Conservation (phyloP, 37 sponge, comb jelly and placozoan genomes). For the Theonella swinhoei region DNA sequence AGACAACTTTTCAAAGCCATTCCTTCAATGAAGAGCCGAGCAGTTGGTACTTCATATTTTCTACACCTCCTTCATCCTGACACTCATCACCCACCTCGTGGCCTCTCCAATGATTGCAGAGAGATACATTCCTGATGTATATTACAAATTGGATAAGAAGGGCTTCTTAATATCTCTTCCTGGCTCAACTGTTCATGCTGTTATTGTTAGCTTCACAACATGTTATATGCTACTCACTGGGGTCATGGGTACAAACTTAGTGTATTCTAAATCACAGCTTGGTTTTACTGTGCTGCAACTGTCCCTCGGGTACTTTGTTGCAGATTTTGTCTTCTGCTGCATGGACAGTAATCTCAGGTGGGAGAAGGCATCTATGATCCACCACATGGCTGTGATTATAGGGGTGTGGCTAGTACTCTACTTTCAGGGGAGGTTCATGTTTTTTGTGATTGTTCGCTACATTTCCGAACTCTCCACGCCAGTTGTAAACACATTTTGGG, state of each 20-base stretch:
- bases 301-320: conserved; percentile 68
- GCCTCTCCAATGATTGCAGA: conserved; percentile 29
- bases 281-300: conserved; percentile 45
- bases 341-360: conserved; percentile 43
- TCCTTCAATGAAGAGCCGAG: too few species aligned
- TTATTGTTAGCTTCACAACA: not conserved
- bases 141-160: not conserved
- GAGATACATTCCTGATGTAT: not conserved
- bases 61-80: conserved; percentile 4
- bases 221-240: conserved; percentile 17
- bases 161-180: conserved; percentile 36
- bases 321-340: conserved; percentile 45
- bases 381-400: conserved; percentile 46
- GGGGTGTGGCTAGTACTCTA: conserved; percentile 36
- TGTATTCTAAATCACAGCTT: conserved; percentile 37
- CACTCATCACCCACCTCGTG: conserved; percentile 9
- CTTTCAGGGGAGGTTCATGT: conserved; percentile 35
- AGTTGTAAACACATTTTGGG: conserved; percentile 53
- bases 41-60: too few species aligned
- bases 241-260: conserved; percentile 2
- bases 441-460: conserved; percentile 43
- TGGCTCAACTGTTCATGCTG: conserved; percentile 66
- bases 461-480: conserved; percentile 63
- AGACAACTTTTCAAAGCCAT: too few species aligned
- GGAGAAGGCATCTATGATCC: conserved; percentile 9